Percentiles rank a stretch among this genome's conserved stretches.
phyloP scores from a whole-genome alignment of 64 coral and sea anemone genomes.

The Dendronephthya gigantea region DNA sequence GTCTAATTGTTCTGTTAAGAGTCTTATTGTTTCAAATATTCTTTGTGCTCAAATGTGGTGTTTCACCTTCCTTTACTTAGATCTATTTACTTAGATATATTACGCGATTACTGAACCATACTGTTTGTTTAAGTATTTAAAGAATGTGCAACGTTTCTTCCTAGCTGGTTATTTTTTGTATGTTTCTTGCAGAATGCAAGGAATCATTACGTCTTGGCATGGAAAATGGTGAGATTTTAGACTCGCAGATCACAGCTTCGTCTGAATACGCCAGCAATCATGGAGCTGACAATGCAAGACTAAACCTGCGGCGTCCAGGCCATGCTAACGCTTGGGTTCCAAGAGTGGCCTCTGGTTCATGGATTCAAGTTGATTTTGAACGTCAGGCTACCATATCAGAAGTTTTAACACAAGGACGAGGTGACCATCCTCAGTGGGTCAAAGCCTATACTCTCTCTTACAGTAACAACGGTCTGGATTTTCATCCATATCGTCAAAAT shows the following conservation, averaged over 20 bases:
- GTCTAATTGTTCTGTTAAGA: no score
- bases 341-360: constrained; percentile 38
- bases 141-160: no score
- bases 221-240: constrained; percentile 36
- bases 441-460: constrained; percentile 38
- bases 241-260: constrained; percentile 29
- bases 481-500: neutral
- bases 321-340: constrained; percentile 30
- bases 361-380: constrained; percentile 47
- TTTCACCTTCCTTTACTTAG: no score
- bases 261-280: constrained; percentile 7
- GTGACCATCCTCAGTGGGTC: constrained; percentile 33
- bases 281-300: constrained; percentile 23
- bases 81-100: no score
- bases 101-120: no score
- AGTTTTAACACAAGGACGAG: constrained; percentile 47
- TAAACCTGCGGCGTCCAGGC: constrained; percentile 32
- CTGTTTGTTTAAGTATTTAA: no score
- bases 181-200: constrained; percentile 21
- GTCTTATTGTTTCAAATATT: no score
- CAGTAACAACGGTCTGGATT: constrained; percentile 45
- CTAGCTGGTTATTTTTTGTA: neutral
- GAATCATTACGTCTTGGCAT: constrained; percentile 33
- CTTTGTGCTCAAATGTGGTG: no score
- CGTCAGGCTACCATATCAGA: constrained; percentile 35